Conservation (phyloP, 2,797 vertebrate genomes). For the Spondyliosoma cantharus region DNA sequence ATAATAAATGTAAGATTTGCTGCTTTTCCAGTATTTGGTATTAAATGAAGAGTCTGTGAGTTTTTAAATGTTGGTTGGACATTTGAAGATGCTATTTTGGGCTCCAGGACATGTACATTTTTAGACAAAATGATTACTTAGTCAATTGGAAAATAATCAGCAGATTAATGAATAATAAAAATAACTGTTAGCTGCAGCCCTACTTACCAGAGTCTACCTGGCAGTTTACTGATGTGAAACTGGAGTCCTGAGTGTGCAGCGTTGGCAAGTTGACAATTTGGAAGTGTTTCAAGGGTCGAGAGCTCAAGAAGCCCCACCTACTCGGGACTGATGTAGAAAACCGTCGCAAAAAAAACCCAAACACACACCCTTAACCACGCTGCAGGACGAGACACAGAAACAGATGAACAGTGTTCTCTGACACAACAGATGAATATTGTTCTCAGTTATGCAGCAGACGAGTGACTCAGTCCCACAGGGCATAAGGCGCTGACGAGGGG, state of each 20-base stretch:
- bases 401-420: constrained; percentile 59
- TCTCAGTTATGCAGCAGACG: constrained; percentile 58
- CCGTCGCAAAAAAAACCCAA: neutral
- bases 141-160: too few relatives aligned
- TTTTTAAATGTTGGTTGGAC: too few relatives aligned
- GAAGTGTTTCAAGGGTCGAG: constrained; percentile 37
- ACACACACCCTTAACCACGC: constrained; percentile 26
- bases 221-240: constrained; percentile 22
- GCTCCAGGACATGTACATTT: too few relatives aligned
- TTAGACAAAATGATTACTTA: too few relatives aligned
- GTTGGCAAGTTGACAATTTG: constrained; percentile 33
- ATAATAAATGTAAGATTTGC: too few relatives aligned
- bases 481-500: constrained; percentile 23
- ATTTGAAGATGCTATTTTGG: too few relatives aligned
- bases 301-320: constrained; percentile 45
- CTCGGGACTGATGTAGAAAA: constrained; percentile 14
- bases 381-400: constrained; percentile 36
- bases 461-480: constrained; percentile 58
- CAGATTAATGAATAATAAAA: too few relatives aligned
- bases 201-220: neutral
- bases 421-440: constrained; percentile 67
- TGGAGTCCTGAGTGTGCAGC: constrained; percentile 5
- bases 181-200: too few relatives aligned
- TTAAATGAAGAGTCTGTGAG: too few relatives aligned
- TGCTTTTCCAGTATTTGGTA: too few relatives aligned